phyloP scores from a whole-genome alignment of 1,140 invertebrate species.

The Drosophila rufa region DNA sequence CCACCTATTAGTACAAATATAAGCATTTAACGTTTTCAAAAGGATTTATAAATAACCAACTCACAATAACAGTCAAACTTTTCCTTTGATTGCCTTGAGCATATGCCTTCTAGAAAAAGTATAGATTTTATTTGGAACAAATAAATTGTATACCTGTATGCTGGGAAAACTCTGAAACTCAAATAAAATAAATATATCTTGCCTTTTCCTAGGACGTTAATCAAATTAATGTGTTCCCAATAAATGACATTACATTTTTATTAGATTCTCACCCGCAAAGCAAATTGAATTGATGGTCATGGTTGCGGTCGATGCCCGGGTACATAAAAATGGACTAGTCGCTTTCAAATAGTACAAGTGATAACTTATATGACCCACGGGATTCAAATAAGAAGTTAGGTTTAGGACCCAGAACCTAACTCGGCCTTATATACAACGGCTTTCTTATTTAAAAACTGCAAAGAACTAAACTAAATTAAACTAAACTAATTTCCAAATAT shows the following conservation, averaged over 20 bases:
- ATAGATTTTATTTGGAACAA: constrained; percentile 8
- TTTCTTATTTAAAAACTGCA: too few species aligned
- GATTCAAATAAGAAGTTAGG: background rate
- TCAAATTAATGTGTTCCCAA: constrained; percentile 78
- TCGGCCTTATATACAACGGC: too few species aligned
- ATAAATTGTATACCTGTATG: constrained; percentile 7
- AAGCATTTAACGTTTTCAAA: background rate
- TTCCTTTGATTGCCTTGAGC: too few species aligned
- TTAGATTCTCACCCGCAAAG: constrained; percentile 38
- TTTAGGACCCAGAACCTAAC: background rate
- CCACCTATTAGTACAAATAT: background rate
- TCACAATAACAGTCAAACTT: background rate
- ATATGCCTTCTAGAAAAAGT: background rate
- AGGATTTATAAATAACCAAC: background rate
- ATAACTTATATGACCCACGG: constrained; percentile 48
- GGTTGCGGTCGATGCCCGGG: constrained; percentile 5
- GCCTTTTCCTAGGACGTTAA: constrained; percentile 48
- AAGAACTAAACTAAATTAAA: background rate
- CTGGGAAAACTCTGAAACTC: constrained; percentile 43
- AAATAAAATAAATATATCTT: constrained; percentile 64
- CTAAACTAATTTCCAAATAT: too few species aligned
- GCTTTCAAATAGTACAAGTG: constrained; percentile 24
- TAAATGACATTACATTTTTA: constrained; percentile 77
- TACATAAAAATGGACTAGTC: background rate
- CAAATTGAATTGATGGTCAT: constrained; percentile 12